Base-by-base conservation (phyloP, 2,113 vertebrate species). In the Aspidoscelis tigris region DNA sequence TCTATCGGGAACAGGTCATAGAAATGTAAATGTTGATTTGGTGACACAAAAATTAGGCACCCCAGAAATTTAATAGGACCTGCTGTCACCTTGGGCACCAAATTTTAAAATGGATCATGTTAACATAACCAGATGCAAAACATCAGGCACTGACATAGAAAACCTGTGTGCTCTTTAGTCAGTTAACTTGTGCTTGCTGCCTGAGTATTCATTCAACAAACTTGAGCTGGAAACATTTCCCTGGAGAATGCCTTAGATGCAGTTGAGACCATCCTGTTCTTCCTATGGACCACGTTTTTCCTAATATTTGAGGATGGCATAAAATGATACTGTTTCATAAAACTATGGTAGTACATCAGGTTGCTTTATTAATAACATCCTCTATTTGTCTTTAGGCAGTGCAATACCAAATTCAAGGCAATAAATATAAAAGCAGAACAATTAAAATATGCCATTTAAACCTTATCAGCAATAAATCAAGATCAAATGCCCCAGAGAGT, bases 1-100 rank as follows among this genome's bases (percentile, higher is more conserved):
- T 50, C 61, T 76, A 20, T 22, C 72, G 76, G n/a, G 22, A 21
- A 12, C 1, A 84, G 83, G 72, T 70, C 53, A 39, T 58, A 77
- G 22, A 69, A 77, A 55, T 16, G 41, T 21, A 70, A 74, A 24
- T 78, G 41, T 33, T 33, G 11, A 72, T 22, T 24, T 78, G 39
- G 18, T 78, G 64, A 71, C 16, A 33, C 14, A 78, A 78, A 84
- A 72, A 78, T 47, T 68, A 72, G 41, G 50, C 33, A 75, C 16
- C 11, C 2, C 14, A 71, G 47, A 12, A 43, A 18, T 71, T 69
- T 69, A 71, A 14, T 78, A 58, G 14, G 66, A 84, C 33, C 16
- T 78, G 82, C 43, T 39, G 71, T 68, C 20, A 55, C 53, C 18
- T 70, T 39, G 71, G 71, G 70, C 68, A 71, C 39, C 6, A 8